A percentile compares a stretch with the other conserved stretches of the same genome.
phyloP scores from a whole-genome alignment of 1,140 invertebrate species.

The Drosophila sechellia region DNA sequence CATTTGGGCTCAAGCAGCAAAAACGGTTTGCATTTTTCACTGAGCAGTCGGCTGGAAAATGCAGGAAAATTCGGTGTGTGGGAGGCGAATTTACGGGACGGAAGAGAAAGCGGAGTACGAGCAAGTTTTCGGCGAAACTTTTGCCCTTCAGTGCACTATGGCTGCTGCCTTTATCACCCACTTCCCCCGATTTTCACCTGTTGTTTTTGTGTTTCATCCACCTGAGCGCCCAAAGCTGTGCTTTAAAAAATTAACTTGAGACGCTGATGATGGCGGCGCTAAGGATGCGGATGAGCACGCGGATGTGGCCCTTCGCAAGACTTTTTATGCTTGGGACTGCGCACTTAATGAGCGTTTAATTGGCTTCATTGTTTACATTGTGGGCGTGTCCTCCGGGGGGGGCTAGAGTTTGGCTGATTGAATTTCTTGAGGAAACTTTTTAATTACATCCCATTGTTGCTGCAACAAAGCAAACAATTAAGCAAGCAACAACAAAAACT shows the following conservation, averaged over 20 bases:
- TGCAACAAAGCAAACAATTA: slow-evolving; percentile 31
- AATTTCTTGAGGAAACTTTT: slow-evolving; percentile 77
- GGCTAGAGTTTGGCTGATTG: slow-evolving; percentile 53
- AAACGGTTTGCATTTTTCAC: slow-evolving; percentile 24
- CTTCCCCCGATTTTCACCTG: slow-evolving; percentile 17
- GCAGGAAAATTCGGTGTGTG: slow-evolving; percentile 26
- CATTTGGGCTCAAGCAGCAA: slow-evolving; percentile 40
- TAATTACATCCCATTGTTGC: slow-evolving; percentile 74
- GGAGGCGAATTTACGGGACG: slow-evolving; percentile 19
- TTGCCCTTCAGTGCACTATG: slow-evolving; percentile 28
- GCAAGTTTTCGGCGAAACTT: slow-evolving; percentile 35
- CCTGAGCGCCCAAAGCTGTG: slow-evolving; percentile 46
- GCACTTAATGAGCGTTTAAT: slow-evolving; percentile 82
- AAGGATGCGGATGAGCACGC: neutral
- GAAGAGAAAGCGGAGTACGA: slow-evolving; percentile 15
- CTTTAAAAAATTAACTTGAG: slow-evolving; percentile 63
- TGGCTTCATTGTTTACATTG: slow-evolving; percentile 77
- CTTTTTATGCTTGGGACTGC: slow-evolving; percentile 44
- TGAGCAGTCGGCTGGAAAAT: neutral
- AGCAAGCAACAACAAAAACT: slow-evolving; percentile 6
- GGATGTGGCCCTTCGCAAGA: slow-evolving; percentile 1
- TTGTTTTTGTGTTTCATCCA: slow-evolving; percentile 53
- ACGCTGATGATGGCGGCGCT: slow-evolving; percentile 33
- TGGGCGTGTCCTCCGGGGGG: slow-evolving; percentile 38
- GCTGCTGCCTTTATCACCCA: slow-evolving; percentile 8